Evolutionary conservation across 2,797 vertebrate genomes (phyloP).

Genomic region (Molothrus aeneus): DNA sequence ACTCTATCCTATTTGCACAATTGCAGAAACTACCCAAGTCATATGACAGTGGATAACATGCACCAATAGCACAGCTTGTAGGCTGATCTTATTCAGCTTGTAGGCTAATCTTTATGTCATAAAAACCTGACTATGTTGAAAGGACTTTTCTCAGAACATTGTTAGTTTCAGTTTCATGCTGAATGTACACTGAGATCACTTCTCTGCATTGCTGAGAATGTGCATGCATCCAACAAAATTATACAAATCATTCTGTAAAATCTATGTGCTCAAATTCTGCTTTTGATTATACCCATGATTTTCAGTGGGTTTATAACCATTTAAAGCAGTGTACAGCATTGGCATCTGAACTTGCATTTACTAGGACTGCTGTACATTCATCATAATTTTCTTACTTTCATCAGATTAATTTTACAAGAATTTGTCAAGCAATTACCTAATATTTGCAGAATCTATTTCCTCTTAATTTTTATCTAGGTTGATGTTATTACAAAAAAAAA

Average conservation of each 20-base stretch:
- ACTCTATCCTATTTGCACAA: neutral
- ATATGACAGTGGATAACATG: neutral
- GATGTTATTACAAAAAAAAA: too few relatives aligned
- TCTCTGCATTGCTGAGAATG: neutral
- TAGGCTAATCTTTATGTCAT: neutral
- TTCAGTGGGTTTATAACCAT: neutral
- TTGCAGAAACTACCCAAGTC: neutral
- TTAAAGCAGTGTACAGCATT: neutral
- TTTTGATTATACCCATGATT: neutral
- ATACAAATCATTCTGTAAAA: neutral
- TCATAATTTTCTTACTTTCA: neutral
- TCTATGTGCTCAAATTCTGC: neutral
- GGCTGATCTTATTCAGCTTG: neutral
- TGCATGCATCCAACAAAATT: neutral
- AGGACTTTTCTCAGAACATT: neutral
- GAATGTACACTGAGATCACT: neutral
- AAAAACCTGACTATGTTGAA: neutral
- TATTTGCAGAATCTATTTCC: neutral
- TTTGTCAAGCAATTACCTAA: neutral
- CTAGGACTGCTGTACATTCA: neutral
- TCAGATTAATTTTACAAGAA: neutral
- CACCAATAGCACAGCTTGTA: neutral
- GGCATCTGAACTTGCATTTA: neutral
- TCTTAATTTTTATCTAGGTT: neutral
- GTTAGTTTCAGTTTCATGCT: constrained; percentile 20